Percentiles rank a stretch among this genome's conserved stretches.
These are phyloP conservation scores for Thaumatotibia leucotreta DNA, from an alignment of 1,140 invertebrate genomes.

Conservation along the genomic window DNA sequence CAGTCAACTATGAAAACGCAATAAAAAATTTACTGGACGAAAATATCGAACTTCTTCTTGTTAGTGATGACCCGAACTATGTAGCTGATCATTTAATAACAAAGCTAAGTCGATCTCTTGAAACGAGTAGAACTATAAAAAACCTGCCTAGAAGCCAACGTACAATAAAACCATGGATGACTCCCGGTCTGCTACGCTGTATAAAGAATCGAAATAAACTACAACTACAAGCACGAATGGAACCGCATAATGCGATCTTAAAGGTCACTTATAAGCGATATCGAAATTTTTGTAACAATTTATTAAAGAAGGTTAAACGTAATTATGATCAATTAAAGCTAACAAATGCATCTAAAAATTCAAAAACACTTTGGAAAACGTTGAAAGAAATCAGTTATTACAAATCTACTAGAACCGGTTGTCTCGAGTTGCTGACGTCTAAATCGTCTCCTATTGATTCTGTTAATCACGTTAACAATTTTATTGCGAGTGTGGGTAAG, in stretches of 20 bases:
- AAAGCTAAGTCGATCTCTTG: not conserved
- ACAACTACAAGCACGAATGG: not conserved
- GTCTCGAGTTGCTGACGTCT: too few species aligned
- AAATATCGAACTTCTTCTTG: not conserved
- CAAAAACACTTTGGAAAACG: slow-evolving; percentile 12
- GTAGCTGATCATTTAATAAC: not conserved
- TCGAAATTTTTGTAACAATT: not conserved
- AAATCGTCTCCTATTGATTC: too few species aligned
- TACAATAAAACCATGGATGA: not conserved
- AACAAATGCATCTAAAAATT: not conserved
- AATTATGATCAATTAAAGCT: not conserved
- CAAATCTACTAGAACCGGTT: not conserved
- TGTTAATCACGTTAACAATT: too few species aligned
- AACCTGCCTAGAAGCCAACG: not conserved
- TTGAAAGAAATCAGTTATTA: slow-evolving; percentile 8
- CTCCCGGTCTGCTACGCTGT: not conserved
- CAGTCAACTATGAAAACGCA: not conserved
- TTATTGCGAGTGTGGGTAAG: too few species aligned
- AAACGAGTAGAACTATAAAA: not conserved
- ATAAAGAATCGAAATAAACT: not conserved
- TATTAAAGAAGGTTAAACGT: not conserved
- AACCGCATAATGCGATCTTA: not conserved
- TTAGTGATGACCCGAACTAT: not conserved
- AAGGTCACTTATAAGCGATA: not conserved
- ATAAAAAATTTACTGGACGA: not conserved